These are phyloP conservation scores for Ephestia elutella DNA, from an alignment of 1,140 invertebrate species.

Conservation along the genomic window DNA sequence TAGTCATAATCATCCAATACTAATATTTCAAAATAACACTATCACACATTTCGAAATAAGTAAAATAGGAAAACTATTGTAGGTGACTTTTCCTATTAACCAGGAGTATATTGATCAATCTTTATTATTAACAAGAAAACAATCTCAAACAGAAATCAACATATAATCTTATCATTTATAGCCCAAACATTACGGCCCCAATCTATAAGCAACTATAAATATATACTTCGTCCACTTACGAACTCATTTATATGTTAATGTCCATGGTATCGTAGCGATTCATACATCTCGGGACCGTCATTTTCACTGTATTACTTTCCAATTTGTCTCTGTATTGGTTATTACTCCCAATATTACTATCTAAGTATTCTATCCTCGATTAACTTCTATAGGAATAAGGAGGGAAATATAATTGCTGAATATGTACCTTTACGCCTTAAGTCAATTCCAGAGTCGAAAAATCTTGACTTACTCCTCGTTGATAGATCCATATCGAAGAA, in stretches of 20 bases:
- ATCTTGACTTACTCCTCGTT: slow-evolving; percentile 72
- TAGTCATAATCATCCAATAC: no score
- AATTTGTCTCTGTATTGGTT: slow-evolving; percentile 71
- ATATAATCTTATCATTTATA: slow-evolving; percentile 29
- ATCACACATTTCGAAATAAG: no score
- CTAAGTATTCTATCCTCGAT: not conserved
- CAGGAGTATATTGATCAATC: not conserved
- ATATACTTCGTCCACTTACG: slow-evolving; percentile 63
- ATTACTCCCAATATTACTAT: slow-evolving; percentile 58
- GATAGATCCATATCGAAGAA: slow-evolving; percentile 61
- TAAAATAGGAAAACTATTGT: no score
- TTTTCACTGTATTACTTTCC: slow-evolving; percentile 74
- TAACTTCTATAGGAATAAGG: no score
- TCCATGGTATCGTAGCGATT: slow-evolving; percentile 55
- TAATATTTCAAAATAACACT: no score
- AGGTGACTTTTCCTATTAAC: no score
- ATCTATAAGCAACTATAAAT: slow-evolving; percentile 36
- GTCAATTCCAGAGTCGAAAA: slow-evolving; percentile 72
- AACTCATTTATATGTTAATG: slow-evolving; percentile 73
- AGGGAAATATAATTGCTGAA: slow-evolving; percentile 6
- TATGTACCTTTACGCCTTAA: slow-evolving; percentile 64
- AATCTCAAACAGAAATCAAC: slow-evolving; percentile 10
- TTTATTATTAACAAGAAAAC: slow-evolving; percentile 12
- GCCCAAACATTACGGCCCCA: slow-evolving; percentile 32
- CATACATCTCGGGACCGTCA: slow-evolving; percentile 62